Evolutionary conservation across 2,888 invertebrate species (phyloP).

Genomic region (Omphaloscelis lunosa): DNA sequence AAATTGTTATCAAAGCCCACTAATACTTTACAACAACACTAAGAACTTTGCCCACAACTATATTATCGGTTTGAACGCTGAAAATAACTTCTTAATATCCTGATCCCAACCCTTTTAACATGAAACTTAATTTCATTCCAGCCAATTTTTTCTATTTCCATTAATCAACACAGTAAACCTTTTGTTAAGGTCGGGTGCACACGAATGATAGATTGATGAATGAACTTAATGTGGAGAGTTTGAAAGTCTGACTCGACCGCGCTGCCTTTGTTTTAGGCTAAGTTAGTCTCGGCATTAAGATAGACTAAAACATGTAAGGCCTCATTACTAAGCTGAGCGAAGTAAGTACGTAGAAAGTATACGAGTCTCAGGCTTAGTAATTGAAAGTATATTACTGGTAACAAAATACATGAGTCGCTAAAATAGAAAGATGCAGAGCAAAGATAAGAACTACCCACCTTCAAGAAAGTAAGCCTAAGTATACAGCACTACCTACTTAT

Average conservation of each 20-base stretch:
- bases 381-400: constrained; percentile 2
- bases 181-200: constrained; percentile 57
- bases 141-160: constrained; percentile 49
- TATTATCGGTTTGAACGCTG: constrained; percentile 23
- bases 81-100: constrained; percentile 39
- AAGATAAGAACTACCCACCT: constrained; percentile 28
- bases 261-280: constrained; percentile 65
- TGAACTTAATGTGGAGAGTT: constrained; percentile 65
- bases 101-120: constrained; percentile 15
- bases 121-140: constrained; percentile 29
- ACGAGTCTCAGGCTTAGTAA: constrained; percentile 6
- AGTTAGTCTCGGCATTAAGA: constrained; percentile 63
- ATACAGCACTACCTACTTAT: constrained; percentile 23
- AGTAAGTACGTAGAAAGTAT: constrained; percentile 27
- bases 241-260: constrained; percentile 54
- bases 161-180: constrained; percentile 64
- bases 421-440: constrained; percentile 11
- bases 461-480: neutral
- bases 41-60: constrained; percentile 36
- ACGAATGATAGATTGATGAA: constrained; percentile 71
- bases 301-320: constrained; percentile 58
- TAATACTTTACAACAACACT: constrained; percentile 32
- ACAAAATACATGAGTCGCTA: neutral
- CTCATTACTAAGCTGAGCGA: constrained; percentile 44
- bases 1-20: constrained; percentile 40